phyloP scores from a whole-genome alignment of 2,888 invertebrate genomes.

The Elegia similella region DNA sequence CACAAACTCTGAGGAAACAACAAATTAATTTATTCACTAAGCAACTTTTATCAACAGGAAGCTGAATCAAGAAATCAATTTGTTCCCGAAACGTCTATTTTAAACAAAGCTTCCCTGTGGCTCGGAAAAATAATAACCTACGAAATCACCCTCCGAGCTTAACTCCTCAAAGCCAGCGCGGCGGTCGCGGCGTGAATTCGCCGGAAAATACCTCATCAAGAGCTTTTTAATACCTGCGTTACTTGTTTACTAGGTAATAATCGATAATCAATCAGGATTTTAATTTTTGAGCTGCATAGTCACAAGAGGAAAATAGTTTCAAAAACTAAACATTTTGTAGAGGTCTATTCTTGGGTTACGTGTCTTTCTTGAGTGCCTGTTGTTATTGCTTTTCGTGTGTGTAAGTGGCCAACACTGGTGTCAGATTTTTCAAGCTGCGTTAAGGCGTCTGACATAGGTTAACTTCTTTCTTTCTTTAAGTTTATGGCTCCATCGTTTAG shows the following conservation, averaged over 20 bases:
- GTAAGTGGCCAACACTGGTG: too few species aligned
- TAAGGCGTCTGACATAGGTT: too few species aligned
- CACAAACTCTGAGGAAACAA: not conserved
- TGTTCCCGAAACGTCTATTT: constrained; percentile 47
- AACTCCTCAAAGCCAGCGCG: constrained; percentile 45
- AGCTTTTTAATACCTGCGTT: constrained; percentile 28
- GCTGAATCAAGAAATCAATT: constrained; percentile 48
- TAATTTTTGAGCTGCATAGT: not conserved
- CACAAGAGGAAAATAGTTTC: too few species aligned
- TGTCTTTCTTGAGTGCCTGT: too few species aligned
- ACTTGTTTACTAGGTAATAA: constrained; percentile 31
- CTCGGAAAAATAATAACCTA: constrained; percentile 60
- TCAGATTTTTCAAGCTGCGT: too few species aligned
- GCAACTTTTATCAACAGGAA: constrained; percentile 13
- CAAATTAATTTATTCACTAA: constrained; percentile 6
- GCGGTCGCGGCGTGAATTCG: constrained; percentile 39
- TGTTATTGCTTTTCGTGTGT: too few species aligned
- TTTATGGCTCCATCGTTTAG: too few species aligned
- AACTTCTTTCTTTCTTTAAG: too few species aligned
- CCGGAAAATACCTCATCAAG: constrained; percentile 45
- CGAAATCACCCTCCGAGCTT: constrained; percentile 54
- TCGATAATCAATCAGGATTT: constrained; percentile 28
- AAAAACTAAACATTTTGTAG: not conserved
- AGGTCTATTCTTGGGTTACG: not conserved
- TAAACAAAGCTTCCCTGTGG: constrained; percentile 45